These are phyloP conservation scores for Cygnus atratus DNA, from an alignment of 2,113 vertebrate species.

Conservation along the genomic window DNA sequence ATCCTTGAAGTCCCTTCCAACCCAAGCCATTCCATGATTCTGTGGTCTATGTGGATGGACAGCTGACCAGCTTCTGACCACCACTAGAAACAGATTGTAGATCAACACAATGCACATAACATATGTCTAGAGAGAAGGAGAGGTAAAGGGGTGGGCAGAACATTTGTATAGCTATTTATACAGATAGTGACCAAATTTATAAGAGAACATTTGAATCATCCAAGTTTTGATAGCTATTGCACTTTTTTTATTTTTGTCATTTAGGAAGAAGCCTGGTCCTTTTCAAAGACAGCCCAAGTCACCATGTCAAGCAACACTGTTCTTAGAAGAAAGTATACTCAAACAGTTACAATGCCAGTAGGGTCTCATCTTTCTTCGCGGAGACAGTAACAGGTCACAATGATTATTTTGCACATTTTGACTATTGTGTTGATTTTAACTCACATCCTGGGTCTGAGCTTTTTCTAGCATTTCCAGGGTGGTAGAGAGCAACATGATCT, in stretches of 20 bases:
- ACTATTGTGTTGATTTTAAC: neutral
- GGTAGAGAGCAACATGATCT: no score
- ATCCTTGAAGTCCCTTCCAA: no score
- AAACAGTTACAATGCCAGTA: neutral
- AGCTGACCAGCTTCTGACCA: neutral
- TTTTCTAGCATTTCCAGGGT: neutral
- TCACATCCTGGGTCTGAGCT: neutral
- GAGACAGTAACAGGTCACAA: neutral
- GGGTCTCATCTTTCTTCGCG: neutral
- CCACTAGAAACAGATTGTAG: neutral
- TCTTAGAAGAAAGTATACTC: neutral
- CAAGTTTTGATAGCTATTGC: neutral
- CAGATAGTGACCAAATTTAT: neutral
- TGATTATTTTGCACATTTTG: no score
- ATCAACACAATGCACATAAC: neutral
- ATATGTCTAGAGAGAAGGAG: neutral
- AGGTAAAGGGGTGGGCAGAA: neutral
- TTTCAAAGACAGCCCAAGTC: neutral
- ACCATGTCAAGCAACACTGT: neutral
- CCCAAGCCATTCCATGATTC: no score
- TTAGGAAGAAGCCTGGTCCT: neutral
- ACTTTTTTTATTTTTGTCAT: neutral
- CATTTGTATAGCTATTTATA: neutral
- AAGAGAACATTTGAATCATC: neutral
- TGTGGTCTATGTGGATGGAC: no score